Percentiles rank a stretch among this genome's conserved stretches.
Conservation (phyloP, 2,113 vertebrate genomes). For the Butastur rufipennis region DNA sequence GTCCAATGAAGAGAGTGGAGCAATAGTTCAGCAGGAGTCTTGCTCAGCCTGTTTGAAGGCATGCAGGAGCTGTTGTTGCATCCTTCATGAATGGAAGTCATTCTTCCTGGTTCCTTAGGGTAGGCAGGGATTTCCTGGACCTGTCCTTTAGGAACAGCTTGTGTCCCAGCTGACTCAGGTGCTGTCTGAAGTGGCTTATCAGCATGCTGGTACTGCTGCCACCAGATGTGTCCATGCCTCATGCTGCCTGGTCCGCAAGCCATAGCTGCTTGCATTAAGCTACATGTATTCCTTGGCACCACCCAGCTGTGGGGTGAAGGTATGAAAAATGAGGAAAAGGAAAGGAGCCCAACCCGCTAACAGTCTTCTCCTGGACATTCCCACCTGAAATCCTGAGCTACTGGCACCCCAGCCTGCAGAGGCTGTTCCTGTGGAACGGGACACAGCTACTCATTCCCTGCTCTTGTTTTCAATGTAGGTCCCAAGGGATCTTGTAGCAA, state of each 20-base stretch:
- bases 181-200: background rate
- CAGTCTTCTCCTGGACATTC: background rate
- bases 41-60: background rate
- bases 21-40: background rate
- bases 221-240: background rate
- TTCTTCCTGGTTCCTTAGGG: background rate
- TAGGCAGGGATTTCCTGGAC: background rate
- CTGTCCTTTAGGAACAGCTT: background rate
- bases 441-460: background rate
- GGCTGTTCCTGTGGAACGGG: background rate
- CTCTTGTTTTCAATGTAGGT: accelerated
- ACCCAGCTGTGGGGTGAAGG: background rate
- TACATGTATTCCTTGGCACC: background rate
- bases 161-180: background rate
- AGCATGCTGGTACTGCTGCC: background rate
- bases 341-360: background rate
- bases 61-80: background rate
- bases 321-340: background rate
- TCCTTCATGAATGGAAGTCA: background rate
- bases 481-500: background rate
- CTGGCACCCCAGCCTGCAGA: background rate
- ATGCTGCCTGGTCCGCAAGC: background rate
- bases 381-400: background rate
- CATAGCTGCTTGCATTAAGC: background rate
- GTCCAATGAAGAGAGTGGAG: background rate